These are phyloP conservation scores for Crocallis elinguaria DNA, from an alignment of 2,888 invertebrate species.

Conservation along the genomic window DNA sequence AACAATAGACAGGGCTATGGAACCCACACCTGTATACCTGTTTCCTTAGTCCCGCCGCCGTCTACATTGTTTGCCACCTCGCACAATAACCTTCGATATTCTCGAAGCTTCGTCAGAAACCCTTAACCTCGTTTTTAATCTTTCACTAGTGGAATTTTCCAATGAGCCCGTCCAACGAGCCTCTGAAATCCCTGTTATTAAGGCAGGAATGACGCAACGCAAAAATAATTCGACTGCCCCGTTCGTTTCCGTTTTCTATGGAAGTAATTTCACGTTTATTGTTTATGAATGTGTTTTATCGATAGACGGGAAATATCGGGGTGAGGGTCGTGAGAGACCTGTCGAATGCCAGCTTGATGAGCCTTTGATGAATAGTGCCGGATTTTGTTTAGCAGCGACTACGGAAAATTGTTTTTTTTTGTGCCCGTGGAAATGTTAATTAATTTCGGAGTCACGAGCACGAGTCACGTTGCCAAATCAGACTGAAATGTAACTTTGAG, in stretches of 20 bases:
- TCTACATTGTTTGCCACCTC: slow-evolving; percentile 5
- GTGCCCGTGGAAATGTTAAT: slow-evolving; percentile 15
- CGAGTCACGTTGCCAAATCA: slow-evolving; percentile 6
- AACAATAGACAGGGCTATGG: slow-evolving; percentile 3
- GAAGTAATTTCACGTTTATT: slow-evolving; percentile 41
- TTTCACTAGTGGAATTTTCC: slow-evolving; percentile 30
- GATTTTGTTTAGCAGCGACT: neutral
- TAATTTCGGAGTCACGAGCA: slow-evolving; percentile 11
- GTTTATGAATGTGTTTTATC: slow-evolving; percentile 38
- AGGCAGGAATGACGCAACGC: slow-evolving; percentile 21
- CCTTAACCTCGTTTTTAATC: slow-evolving; percentile 36
- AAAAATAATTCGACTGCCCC: slow-evolving; percentile 23
- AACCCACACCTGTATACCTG: neutral
- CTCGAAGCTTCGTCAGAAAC: neutral
- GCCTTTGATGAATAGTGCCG: slow-evolving; percentile 23
- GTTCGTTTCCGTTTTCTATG: slow-evolving; percentile 29
- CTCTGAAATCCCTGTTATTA: slow-evolving; percentile 24
- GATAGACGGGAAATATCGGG: slow-evolving; percentile 22
- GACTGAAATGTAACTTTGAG: slow-evolving; percentile 4
- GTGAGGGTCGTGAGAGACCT: slow-evolving; percentile 14
- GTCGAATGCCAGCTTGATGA: slow-evolving; percentile 24
- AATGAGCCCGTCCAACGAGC: slow-evolving; percentile 17
- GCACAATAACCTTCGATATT: neutral
- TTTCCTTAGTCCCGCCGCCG: neutral
- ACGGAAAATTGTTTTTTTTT: slow-evolving; percentile 17